These are phyloP conservation scores for Drosophila nigrodunni DNA, from an alignment of 1,140 invertebrate species.

Conservation along the genomic window DNA sequence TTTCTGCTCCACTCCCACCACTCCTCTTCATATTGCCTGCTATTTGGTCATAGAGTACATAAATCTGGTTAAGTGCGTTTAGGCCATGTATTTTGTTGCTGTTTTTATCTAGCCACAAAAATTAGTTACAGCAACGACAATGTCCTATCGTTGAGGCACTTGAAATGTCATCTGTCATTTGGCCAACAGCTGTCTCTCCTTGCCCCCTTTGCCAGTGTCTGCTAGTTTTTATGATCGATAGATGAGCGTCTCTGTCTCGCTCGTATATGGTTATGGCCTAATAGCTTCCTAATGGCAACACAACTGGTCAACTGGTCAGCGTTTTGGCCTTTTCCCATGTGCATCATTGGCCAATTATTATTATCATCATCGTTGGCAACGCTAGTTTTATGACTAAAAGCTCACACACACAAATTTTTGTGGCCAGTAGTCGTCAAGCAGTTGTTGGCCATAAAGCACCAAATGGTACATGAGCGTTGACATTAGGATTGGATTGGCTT, in stretches of 20 bases:
- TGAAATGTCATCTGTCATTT: constrained; percentile 75
- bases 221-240: constrained; percentile 60
- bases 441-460: constrained; percentile 43
- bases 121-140: constrained; percentile 71
- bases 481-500: constrained; percentile 31
- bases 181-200: constrained; percentile 57
- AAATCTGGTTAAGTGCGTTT: constrained; percentile 59
- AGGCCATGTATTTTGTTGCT: constrained; percentile 26
- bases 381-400: constrained; percentile 47
- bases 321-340: constrained; percentile 75
- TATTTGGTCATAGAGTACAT: constrained; percentile 40
- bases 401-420: constrained; percentile 43
- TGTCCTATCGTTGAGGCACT: constrained; percentile 48
- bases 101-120: constrained; percentile 68
- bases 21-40: no score
- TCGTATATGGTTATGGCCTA: constrained; percentile 73
- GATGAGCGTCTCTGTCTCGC: constrained; percentile 29
- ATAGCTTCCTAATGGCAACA: constrained; percentile 70
- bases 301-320: constrained; percentile 46
- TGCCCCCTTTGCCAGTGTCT: not conserved
- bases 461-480: constrained; percentile 26
- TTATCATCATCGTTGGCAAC: constrained; percentile 48
- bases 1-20: not conserved
- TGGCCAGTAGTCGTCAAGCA: constrained; percentile 32
- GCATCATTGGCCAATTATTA: constrained; percentile 81